phyloP scores from a whole-genome alignment of 2,888 invertebrate genomes.

The Noctuana brunneofusca region DNA sequence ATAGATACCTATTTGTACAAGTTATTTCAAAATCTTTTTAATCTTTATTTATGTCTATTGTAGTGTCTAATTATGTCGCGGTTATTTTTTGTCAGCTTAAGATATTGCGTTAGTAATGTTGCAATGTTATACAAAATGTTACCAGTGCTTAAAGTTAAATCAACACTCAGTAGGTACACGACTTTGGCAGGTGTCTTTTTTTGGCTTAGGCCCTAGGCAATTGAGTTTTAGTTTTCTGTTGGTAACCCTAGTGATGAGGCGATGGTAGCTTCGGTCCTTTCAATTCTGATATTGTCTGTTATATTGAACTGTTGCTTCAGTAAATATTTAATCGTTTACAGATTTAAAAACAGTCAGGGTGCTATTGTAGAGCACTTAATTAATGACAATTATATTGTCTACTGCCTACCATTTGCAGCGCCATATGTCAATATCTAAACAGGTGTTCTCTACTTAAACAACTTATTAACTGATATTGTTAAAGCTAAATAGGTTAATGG shows the following conservation, averaged over 20 bases:
- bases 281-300: too few relatives aligned
- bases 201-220: too few relatives aligned
- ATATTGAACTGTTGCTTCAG: background rate
- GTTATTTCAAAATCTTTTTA: background rate
- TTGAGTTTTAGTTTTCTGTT: too few relatives aligned
- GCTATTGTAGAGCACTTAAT: background rate
- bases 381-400: background rate
- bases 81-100: background rate
- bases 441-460: conserved; percentile 7
- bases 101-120: background rate
- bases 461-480: conserved; percentile 8
- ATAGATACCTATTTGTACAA: conserved; percentile 1
- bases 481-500: conserved; percentile 11
- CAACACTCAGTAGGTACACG: background rate
- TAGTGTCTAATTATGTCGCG: background rate
- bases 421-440: conserved; percentile 18
- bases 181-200: too few relatives aligned
- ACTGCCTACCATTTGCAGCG: background rate
- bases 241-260: too few relatives aligned
- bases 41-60: background rate
- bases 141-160: background rate
- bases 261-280: too few relatives aligned
- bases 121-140: background rate
- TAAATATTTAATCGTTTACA: too few relatives aligned
- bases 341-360: too few relatives aligned